These are phyloP conservation scores for Agriopis leucophaearia DNA, from an alignment of 2,888 invertebrate species.

Conservation along the genomic window DNA sequence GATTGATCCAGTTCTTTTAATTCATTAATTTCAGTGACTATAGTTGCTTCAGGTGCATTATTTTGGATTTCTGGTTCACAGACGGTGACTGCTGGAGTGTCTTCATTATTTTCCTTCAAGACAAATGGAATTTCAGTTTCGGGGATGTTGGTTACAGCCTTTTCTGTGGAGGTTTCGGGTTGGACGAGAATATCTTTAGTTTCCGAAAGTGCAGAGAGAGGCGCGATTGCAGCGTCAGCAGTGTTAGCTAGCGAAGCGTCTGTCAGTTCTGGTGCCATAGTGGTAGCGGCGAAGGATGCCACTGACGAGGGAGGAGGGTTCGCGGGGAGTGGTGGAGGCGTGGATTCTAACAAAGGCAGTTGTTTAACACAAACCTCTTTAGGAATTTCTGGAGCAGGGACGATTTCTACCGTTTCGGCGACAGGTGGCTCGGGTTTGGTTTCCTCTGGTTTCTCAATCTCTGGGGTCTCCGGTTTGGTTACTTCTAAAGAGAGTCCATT, in stretches of 20 bases:
- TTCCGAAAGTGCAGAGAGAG: slow-evolving; percentile 61
- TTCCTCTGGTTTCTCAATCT: slow-evolving; percentile 61
- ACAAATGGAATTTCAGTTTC: slow-evolving; percentile 53
- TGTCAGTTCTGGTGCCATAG: slow-evolving; percentile 86
- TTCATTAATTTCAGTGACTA: slow-evolving; percentile 4
- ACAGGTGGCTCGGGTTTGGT: slow-evolving; percentile 69
- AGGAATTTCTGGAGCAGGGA: slow-evolving; percentile 77
- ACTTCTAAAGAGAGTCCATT: slow-evolving; percentile 78
- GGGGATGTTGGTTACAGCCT: slow-evolving; percentile 31
- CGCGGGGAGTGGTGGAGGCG: slow-evolving; percentile 91
- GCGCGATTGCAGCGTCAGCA: slow-evolving; percentile 68
- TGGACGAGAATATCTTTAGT: slow-evolving; percentile 56
- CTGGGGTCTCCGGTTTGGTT: slow-evolving; percentile 61
- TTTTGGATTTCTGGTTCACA: slow-evolving; percentile 25
- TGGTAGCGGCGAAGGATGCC: slow-evolving; percentile 90
- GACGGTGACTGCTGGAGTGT: slow-evolving; percentile 32
- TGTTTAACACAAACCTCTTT: slow-evolving; percentile 86
- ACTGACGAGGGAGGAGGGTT: slow-evolving; percentile 92
- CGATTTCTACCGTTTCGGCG: slow-evolving; percentile 69
- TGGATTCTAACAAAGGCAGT: slow-evolving; percentile 88
- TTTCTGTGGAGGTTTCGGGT: slow-evolving; percentile 45
- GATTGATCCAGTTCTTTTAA: slow-evolving; percentile 4
- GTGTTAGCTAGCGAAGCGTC: slow-evolving; percentile 79
- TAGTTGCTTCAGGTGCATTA: slow-evolving; percentile 6
- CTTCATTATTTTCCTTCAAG: slow-evolving; percentile 51